These are phyloP conservation scores for Himalopsyche anomala DNA, from an alignment of 2,888 invertebrate species.

Conservation along the genomic window DNA sequence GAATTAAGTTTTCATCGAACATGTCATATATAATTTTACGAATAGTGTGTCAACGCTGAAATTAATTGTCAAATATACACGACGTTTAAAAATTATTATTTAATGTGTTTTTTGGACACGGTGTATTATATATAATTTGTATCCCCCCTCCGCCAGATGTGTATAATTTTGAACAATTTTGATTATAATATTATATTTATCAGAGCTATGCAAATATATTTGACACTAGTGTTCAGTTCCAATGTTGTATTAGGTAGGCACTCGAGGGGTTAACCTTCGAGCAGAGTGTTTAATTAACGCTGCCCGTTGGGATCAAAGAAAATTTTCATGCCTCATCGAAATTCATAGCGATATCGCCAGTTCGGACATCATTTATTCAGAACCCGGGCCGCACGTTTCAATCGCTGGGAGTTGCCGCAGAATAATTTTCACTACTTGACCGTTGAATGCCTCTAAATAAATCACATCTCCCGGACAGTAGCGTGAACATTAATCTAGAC, in stretches of 20 bases:
- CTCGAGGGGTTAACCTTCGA: neutral
- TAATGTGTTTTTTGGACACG: too few species aligned
- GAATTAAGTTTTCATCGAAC: too few species aligned
- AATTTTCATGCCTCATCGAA: constrained; percentile 23
- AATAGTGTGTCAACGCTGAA: too few species aligned
- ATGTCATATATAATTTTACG: too few species aligned
- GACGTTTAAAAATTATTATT: too few species aligned
- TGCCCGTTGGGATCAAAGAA: constrained; percentile 35
- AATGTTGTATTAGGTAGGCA: constrained; percentile 1
- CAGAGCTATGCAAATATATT: neutral
- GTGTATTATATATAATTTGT: too few species aligned
- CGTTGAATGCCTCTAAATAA: constrained; percentile 2
- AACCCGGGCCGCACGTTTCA: neutral
- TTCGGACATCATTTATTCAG: constrained; percentile 7
- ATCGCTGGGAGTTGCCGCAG: constrained; percentile 7
- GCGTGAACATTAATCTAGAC: too few species aligned
- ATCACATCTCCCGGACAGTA: neutral
- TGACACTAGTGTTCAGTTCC: neutral
- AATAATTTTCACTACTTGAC: constrained; percentile 20
- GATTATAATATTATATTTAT: too few species aligned
- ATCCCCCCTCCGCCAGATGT: too few species aligned
- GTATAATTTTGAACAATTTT: too few species aligned
- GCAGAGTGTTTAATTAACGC: constrained; percentile 35
- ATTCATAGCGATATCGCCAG: constrained; percentile 10
- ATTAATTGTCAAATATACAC: too few species aligned